Evolutionary conservation across 1,140 invertebrate species (phyloP).

Genomic region (Drosophila fuyamai): DNA sequence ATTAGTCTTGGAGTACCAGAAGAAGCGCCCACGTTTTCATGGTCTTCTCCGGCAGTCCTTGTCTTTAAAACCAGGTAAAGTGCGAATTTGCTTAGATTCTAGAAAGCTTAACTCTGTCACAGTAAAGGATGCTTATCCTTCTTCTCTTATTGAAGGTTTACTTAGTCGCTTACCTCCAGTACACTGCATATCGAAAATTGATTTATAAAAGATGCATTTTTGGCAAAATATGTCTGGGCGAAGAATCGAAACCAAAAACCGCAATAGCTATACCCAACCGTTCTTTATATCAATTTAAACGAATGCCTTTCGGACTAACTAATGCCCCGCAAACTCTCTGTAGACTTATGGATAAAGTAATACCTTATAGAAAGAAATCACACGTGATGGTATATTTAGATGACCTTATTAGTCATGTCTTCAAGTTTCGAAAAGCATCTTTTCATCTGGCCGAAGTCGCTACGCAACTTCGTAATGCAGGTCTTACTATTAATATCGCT

Average conservation of each 20-base stretch:
- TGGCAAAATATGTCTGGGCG: neutral
- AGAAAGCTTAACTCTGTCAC: neutral
- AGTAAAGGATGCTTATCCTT: neutral
- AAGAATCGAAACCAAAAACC: neutral
- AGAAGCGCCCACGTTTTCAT: neutral
- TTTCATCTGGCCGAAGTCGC: too few species aligned
- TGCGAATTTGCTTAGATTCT: neutral
- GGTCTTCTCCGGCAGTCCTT: neutral
- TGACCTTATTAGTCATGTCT: too few species aligned
- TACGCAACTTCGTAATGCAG: too few species aligned
- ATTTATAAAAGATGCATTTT: constrained; percentile 1
- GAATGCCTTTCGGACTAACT: neutral
- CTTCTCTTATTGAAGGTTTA: constrained; percentile 1
- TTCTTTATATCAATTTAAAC: neutral
- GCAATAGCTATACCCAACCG: neutral
- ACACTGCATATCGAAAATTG: constrained; percentile 1
- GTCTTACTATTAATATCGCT: too few species aligned
- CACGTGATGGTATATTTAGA: neutral
- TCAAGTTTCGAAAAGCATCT: too few species aligned
- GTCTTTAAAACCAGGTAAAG: neutral
- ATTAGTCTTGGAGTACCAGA: neutral
- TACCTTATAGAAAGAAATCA: neutral
- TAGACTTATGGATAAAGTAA: constrained; percentile 1
- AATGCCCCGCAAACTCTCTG: neutral
- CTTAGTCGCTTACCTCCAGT: neutral